These are phyloP conservation scores for Dusona sp. DNA, from an alignment of 2,888 invertebrate species.

Conservation along the genomic window DNA sequence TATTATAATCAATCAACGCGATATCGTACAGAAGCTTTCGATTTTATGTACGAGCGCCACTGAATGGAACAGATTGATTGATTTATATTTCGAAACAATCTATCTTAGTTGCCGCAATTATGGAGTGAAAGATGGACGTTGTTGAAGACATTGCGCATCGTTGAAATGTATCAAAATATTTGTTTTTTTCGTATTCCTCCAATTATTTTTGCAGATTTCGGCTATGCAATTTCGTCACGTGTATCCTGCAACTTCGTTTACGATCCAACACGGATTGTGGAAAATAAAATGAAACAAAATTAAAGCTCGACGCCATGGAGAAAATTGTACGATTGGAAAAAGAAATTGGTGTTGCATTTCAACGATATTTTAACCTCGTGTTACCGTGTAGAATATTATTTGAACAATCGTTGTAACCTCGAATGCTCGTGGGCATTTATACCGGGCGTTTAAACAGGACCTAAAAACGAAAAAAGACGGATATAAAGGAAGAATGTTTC, in stretches of 20 bases:
- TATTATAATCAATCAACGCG: constrained; percentile 35
- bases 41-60: not conserved
- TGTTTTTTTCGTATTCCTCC: constrained; percentile 4
- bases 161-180: not conserved
- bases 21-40: constrained; percentile 67
- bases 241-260: not conserved
- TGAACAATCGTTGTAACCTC: too few relatives aligned
- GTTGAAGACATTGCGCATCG: not conserved
- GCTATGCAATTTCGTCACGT: not conserved
- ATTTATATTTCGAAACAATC: not conserved
- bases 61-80: not conserved
- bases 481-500: not conserved
- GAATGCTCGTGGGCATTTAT: too few relatives aligned
- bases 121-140: not conserved
- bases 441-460: too few relatives aligned
- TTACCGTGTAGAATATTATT: not conserved
- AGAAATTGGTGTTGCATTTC: not conserved
- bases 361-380: not conserved
- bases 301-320: not conserved
- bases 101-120: too few relatives aligned
- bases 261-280: too few relatives aligned
- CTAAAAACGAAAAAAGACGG: not conserved
- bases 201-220: not conserved
- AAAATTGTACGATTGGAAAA: not conserved
- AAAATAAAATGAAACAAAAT: not conserved